A percentile compares a stretch with the other conserved stretches of the same genome.
phyloP scores from a whole-genome alignment of 2,888 invertebrate genomes.

The Flexamia atlantica region DNA sequence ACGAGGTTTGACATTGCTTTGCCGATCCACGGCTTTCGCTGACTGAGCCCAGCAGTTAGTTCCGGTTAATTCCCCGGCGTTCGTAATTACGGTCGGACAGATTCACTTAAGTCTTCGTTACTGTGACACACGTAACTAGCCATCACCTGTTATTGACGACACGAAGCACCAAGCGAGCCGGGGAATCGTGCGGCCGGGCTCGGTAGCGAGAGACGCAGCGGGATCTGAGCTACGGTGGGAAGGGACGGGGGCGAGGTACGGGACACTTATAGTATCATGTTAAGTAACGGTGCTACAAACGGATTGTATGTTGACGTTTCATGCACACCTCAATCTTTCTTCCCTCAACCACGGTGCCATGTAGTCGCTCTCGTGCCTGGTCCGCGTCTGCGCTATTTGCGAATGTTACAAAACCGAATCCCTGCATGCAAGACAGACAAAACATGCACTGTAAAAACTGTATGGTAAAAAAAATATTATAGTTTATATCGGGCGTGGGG shows the following conservation, averaged over 20 bases:
- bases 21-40: constrained; percentile 67
- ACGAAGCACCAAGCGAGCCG: constrained; percentile 59
- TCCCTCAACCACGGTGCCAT: constrained; percentile 99
- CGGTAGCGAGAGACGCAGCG: constrained; percentile 44
- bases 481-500: constrained; percentile 58
- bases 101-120: constrained; percentile 2
- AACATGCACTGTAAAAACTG: constrained; percentile 89
- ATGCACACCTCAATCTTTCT: constrained; percentile 99
- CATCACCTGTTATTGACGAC: constrained; percentile 59
- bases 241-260: constrained; percentile 9
- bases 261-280: constrained; percentile 60
- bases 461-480: constrained; percentile 66
- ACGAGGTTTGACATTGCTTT: constrained; percentile 71
- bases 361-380: constrained; percentile 99
- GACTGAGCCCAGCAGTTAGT: constrained; percentile 45
- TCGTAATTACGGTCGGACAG: constrained; percentile 20
- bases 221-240: not conserved
- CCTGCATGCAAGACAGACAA: constrained; percentile 99
- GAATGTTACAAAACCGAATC: constrained; percentile 99
- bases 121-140: constrained; percentile 43
- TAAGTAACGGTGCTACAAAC: constrained; percentile 70
- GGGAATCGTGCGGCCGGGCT: constrained; percentile 58
- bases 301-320: constrained; percentile 74
- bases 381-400: constrained; percentile 99
- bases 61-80: constrained; percentile 40